phyloP scores from a whole-genome alignment of 2,888 invertebrate species.

The Emmelina monodactyla region DNA sequence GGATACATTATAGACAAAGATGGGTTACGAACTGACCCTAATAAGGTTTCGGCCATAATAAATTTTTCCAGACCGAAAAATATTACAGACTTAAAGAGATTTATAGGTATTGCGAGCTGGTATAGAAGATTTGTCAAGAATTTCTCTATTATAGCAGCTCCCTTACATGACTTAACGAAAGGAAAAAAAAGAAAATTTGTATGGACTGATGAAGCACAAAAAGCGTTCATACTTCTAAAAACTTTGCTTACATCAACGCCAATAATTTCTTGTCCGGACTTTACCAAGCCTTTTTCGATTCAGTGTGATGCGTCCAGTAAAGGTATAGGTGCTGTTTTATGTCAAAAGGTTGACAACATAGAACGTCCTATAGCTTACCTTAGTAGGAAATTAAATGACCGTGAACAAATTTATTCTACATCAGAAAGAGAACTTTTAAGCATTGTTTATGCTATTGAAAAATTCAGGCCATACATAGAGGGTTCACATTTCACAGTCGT shows the following conservation, averaged over 20 bases:
- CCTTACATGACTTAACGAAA: slow-evolving; percentile 6
- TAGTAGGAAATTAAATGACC: slow-evolving; percentile 6
- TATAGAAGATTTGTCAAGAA: slow-evolving; percentile 13
- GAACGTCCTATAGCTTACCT: slow-evolving; percentile 14
- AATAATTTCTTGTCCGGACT: slow-evolving; percentile 9
- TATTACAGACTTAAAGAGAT: slow-evolving; percentile 10
- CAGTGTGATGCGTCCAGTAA: slow-evolving; percentile 11
- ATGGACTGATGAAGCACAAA: slow-evolving; percentile 9
- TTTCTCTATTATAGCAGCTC: slow-evolving; percentile 12
- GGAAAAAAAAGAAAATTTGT: slow-evolving; percentile 2
- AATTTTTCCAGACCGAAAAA: slow-evolving; percentile 12
- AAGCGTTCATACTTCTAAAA: slow-evolving; percentile 9
- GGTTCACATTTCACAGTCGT: slow-evolving; percentile 3
- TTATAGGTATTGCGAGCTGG: slow-evolving; percentile 11
- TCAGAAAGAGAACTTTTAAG: slow-evolving; percentile 14
- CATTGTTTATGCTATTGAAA: slow-evolving; percentile 11
- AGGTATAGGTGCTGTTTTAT: slow-evolving; percentile 11
- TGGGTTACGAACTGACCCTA: slow-evolving; percentile 13
- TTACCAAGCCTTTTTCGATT: slow-evolving; percentile 9
- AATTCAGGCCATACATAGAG: slow-evolving; percentile 13
- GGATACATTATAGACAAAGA: slow-evolving; percentile 12
- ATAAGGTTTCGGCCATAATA: slow-evolving; percentile 13
- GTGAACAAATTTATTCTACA: slow-evolving; percentile 13
- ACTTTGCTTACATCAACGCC: slow-evolving; percentile 5
- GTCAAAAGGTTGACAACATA: slow-evolving; percentile 9